Evolutionary conservation across 2,888 invertebrate species (phyloP), one percentile per base, ranked within the genome.

Genomic region (Miltochrista miniata): DNA sequence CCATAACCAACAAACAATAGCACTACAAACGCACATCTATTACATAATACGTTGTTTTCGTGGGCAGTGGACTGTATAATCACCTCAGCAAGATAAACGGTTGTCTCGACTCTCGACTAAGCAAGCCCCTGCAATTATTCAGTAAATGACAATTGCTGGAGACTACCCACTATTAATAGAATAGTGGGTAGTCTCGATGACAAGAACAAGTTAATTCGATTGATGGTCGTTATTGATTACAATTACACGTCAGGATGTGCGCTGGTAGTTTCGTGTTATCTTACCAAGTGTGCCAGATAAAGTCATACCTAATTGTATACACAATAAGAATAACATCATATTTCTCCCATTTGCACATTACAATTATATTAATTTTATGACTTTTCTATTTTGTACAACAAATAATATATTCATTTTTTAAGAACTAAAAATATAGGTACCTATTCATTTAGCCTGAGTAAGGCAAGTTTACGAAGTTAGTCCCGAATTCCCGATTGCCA

Each of bases 61-160:
- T 75, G 70, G 76, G 76, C 57, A 71, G 64, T 51, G 70, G 73
- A 75, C 73, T 69, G 70, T 70, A 72, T 76, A 79, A 81, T 76
- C 70, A 68, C 47, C 50, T 48, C 59, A 63, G 45, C 18, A 59
- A 64, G 59, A 68, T 51, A 64, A 70, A 62, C 66, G 59, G 61
- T 68, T 74, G 69, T 56, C 53, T 47, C 49, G 69, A 56, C 53
- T 47, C 49, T 49, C 24, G 54, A 54, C 56, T 60, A 54, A 60
- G 51, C 51, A 57, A 72, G 69, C 58, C 53, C 56, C 54, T 53
- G 61, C 72, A 74, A 77, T 82, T 81, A 81, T 72, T 71, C 60
- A 67, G 68, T 73, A 68, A 70, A 75, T 63, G 68, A 71, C 72
- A 73, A 72, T 74, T 70, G 66, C 59, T 50, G 43, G 56, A 50